These are phyloP conservation scores for Microcebus ravelobensis DNA, from an alignment of 2,113 vertebrate species.

Conservation along the genomic window DNA sequence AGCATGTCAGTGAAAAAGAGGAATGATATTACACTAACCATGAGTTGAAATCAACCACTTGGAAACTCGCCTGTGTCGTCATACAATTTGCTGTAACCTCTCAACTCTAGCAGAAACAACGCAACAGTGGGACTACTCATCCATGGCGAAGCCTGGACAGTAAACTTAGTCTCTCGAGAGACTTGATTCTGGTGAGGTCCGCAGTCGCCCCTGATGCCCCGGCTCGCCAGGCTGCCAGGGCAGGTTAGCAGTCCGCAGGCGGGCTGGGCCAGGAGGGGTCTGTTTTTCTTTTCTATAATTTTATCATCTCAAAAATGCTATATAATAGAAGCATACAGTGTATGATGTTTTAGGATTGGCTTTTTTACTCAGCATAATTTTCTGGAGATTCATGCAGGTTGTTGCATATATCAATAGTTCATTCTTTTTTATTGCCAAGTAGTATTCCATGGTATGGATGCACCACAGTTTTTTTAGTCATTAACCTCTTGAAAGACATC, in stretches of 20 bases:
- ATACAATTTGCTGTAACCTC: too few relatives aligned
- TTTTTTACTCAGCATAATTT: neutral
- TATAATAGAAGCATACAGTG: neutral
- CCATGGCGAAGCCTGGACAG: too few relatives aligned
- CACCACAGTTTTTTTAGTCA: neutral
- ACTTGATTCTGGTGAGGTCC: too few relatives aligned
- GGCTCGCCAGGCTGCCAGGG: too few relatives aligned
- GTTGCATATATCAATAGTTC: neutral
- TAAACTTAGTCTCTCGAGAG: too few relatives aligned
- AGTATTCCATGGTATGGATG: neutral
- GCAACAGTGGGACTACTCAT: too few relatives aligned
- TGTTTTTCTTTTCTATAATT: neutral
- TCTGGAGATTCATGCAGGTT: neutral
- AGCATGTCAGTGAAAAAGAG: constrained; percentile 97
- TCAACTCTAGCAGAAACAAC: too few relatives aligned
- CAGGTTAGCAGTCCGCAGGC: too few relatives aligned
- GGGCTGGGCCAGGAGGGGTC: too few relatives aligned
- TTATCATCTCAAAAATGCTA: neutral
- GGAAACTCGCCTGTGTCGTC: too few relatives aligned
- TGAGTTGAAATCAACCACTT: constrained; percentile 89
- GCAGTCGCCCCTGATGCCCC: too few relatives aligned
- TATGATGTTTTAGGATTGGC: neutral
- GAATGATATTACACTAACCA: constrained; percentile 94
- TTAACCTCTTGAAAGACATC: neutral
- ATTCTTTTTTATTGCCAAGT: neutral